Conservation (phyloP, 2,113 vertebrate species). For the Sinocyclocheilus grahami region DNA sequence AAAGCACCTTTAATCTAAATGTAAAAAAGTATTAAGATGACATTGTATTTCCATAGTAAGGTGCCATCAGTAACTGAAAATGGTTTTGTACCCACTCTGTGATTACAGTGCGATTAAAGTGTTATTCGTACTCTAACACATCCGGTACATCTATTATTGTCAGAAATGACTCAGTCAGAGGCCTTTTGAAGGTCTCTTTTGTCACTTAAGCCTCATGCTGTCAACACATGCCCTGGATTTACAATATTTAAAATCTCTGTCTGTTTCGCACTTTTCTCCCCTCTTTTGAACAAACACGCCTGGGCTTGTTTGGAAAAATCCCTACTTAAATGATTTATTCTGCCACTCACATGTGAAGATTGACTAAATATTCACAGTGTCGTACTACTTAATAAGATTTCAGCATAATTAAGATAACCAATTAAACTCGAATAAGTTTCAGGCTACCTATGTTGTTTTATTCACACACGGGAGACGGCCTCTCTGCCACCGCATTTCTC, state of each 20-base stretch:
- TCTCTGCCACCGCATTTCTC: conserved; percentile 6
- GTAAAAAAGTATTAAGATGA: neutral
- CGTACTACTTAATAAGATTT: conserved; percentile 36
- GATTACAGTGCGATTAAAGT: neutral
- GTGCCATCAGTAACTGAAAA: neutral
- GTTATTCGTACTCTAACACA: conserved; percentile 12
- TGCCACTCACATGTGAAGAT: neutral
- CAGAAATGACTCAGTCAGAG: conserved; percentile 14
- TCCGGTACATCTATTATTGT: conserved; percentile 13
- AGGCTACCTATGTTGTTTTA: conserved; percentile 36
- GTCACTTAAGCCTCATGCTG: conserved; percentile 17
- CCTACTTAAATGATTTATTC: conserved; percentile 23
- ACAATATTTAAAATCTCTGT: conserved; percentile 30
- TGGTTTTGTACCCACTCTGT: conserved; percentile 4
- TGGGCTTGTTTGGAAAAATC: conserved; percentile 23
- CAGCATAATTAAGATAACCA: conserved; percentile 15
- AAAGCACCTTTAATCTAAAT: neutral
- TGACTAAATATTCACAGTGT: conserved; percentile 2
- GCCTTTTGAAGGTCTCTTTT: conserved; percentile 27
- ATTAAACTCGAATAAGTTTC: conserved; percentile 35
- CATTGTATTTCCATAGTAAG: conserved; percentile 3
- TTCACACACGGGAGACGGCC: conserved; percentile 2
- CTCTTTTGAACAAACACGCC: conserved; percentile 13
- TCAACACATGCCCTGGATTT: conserved; percentile 27
- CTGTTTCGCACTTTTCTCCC: conserved; percentile 5